phyloP scores from a whole-genome alignment of 2,888 invertebrate genomes.

The Cerastis leucographa region DNA sequence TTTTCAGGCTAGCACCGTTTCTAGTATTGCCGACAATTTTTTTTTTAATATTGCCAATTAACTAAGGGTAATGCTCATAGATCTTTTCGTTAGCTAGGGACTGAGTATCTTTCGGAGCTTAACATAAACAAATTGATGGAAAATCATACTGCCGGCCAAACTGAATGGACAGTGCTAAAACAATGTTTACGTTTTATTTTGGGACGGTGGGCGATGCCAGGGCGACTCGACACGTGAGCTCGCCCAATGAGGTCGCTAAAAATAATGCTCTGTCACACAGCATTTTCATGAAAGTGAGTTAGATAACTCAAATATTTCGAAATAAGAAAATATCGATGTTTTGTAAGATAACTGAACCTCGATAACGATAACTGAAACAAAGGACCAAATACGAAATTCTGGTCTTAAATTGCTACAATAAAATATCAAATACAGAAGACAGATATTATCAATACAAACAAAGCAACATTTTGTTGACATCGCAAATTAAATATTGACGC shows the following conservation, averaged over 20 bases:
- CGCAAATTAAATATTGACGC: constrained; percentile 57
- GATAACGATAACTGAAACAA: too few relatives aligned
- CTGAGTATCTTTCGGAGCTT: background rate
- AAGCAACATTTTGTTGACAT: constrained; percentile 44
- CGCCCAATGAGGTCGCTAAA: constrained; percentile 68
- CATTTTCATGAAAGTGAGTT: constrained; percentile 34
- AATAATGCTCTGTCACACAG: constrained; percentile 45
- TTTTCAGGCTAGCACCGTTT: background rate
- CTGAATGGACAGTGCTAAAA: constrained; percentile 52
- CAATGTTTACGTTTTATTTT: constrained; percentile 71
- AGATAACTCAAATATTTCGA: background rate
- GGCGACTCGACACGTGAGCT: constrained; percentile 58
- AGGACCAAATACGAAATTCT: background rate
- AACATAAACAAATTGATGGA: constrained; percentile 45
- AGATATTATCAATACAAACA: constrained; percentile 43
- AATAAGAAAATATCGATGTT: background rate
- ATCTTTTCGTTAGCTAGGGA: background rate
- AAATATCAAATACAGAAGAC: constrained; percentile 22
- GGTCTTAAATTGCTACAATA: background rate
- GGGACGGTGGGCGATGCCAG: constrained; percentile 66
- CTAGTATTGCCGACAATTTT: background rate
- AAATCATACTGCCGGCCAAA: constrained; percentile 31
- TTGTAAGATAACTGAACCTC: background rate
- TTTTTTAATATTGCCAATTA: too few relatives aligned
- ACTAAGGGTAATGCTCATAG: too few relatives aligned